Evolutionary conservation across 2,797 vertebrate species (phyloP).

Genomic region (Hydrolagus colliei): DNA sequence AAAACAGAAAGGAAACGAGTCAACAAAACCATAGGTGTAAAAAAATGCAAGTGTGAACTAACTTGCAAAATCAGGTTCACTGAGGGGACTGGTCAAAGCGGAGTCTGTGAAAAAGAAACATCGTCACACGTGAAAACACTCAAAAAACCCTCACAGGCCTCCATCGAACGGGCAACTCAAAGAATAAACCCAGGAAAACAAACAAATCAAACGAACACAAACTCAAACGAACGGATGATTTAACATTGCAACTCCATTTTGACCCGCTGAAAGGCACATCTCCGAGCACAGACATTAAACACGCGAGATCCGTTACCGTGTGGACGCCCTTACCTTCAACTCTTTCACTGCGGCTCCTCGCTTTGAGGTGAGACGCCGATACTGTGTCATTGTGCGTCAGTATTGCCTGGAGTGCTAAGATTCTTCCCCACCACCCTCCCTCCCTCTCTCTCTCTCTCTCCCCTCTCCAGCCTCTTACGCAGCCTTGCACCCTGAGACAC

Average conservation of each 20-base stretch:
- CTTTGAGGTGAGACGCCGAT: neutral
- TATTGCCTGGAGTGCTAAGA: neutral
- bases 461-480: too few relatives aligned
- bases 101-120: constrained; percentile 93
- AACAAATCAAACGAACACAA: constrained; percentile 46
- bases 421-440: too few relatives aligned
- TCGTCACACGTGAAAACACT: constrained; percentile 60
- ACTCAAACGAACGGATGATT: constrained; percentile 48
- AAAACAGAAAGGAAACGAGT: constrained; percentile 47
- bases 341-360: neutral
- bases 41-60: constrained; percentile 63
- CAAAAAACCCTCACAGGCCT: constrained; percentile 32
- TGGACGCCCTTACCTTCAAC: neutral
- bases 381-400: neutral
- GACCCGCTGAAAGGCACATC: constrained; percentile 17
- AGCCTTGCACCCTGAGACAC: too few relatives aligned
- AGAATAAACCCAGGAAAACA: constrained; percentile 38
- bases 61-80: constrained; percentile 94
- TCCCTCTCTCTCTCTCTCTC: too few relatives aligned
- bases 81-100: constrained; percentile 93
- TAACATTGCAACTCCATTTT: constrained; percentile 11
- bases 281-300: neutral
- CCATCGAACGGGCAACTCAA: constrained; percentile 11
- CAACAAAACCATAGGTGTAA: constrained; percentile 23
- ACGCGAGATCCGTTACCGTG: neutral